A percentile compares a stretch with the other conserved stretches of the same genome.
These are phyloP conservation scores for Micrastur ruficollis DNA, from an alignment of 2,797 vertebrate species.

Conservation along the genomic window DNA sequence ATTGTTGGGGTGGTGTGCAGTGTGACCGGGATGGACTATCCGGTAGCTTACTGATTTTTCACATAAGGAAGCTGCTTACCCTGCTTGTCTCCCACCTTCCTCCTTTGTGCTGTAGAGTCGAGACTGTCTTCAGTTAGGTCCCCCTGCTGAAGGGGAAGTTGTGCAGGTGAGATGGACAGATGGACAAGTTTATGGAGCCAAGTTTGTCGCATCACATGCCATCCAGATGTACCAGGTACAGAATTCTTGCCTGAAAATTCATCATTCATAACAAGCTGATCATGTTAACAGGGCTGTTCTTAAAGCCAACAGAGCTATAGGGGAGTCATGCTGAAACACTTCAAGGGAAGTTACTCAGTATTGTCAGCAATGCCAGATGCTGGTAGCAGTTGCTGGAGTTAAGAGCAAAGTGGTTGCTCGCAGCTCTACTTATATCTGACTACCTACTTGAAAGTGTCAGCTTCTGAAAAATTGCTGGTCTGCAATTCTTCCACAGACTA, in stretches of 20 bases:
- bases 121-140: constrained; percentile 87
- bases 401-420: not conserved
- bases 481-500: not conserved
- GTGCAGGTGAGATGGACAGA: constrained; percentile 96
- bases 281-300: not conserved
- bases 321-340: not conserved
- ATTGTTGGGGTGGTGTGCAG: not conserved
- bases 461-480: not conserved
- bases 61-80: not conserved
- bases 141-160: constrained; percentile 84
- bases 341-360: not conserved
- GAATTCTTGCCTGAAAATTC: not conserved
- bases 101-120: constrained; percentile 79
- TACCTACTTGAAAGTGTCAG: not conserved
- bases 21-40: not conserved
- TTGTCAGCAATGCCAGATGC: not conserved
- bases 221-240: constrained; percentile 95
- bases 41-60: not conserved
- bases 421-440: not conserved
- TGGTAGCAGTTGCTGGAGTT: not conserved
- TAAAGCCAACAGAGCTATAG: not conserved
- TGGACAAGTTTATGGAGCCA: constrained; percentile 93
- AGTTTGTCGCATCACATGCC: constrained; percentile 90
- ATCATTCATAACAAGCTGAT: not conserved
- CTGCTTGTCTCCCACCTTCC: not conserved